Evolutionary conservation across 2,888 invertebrate species (phyloP).

Genomic region (Eledona agricola): DNA sequence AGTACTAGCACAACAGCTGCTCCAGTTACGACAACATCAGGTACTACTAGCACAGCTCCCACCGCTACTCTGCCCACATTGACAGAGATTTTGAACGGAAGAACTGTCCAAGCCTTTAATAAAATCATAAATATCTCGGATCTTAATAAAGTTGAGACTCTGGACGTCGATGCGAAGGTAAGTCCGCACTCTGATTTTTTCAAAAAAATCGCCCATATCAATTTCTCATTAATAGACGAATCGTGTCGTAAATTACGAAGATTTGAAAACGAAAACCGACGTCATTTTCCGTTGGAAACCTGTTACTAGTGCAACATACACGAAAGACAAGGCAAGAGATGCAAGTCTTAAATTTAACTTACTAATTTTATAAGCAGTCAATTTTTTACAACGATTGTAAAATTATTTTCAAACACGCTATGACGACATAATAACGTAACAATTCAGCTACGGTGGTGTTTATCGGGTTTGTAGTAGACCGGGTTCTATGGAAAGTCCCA

Average conservation of each 20-base stretch:
- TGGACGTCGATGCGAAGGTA: constrained; percentile 72
- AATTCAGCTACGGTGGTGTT: no score
- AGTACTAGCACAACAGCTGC: constrained; percentile 25
- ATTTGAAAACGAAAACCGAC: constrained; percentile 42
- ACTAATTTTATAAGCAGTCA: no score
- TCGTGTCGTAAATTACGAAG: constrained; percentile 25
- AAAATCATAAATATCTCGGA: constrained; percentile 64
- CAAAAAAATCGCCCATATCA: no score
- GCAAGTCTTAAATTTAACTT: constrained; percentile 7
- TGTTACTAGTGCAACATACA: constrained; percentile 43
- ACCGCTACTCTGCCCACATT: constrained; percentile 63
- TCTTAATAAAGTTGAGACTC: constrained; percentile 59
- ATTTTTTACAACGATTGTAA: no score
- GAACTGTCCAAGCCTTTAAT: constrained; percentile 69
- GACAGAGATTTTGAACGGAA: constrained; percentile 70
- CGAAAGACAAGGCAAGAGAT: constrained; percentile 47
- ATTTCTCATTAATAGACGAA: constrained; percentile 18
- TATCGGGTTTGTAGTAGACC: no score
- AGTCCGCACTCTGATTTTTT: constrained; percentile 48
- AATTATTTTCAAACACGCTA: no score
- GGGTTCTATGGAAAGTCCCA: no score
- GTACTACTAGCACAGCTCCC: constrained; percentile 40
- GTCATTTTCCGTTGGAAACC: constrained; percentile 47
- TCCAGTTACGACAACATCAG: constrained; percentile 39
- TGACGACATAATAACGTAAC: no score